Evolutionary conservation across 2,797 vertebrate genomes (phyloP), one percentile per base, ranked within the genome.

Genomic region (Spinibarbus caldwelli): DNA sequence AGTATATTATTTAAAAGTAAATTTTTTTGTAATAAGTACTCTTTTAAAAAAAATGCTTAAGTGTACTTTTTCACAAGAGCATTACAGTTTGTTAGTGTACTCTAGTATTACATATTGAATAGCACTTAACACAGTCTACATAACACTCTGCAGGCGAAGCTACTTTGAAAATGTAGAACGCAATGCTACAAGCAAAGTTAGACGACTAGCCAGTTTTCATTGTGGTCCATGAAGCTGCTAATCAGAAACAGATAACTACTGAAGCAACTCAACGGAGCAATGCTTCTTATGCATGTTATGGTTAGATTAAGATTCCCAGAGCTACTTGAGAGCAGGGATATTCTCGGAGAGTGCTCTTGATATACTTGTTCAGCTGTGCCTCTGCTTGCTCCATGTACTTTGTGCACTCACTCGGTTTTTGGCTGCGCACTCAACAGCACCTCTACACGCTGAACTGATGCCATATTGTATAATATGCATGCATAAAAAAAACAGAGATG

Each of bases 351-450:
- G 57, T 78, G n/a, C 57, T 64, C 38, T 78, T 78, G 77, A 64
- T 78, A 64, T 38, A 78, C 77, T 78, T 79, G 77, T 79, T 64
- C 57, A 78, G 77, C 77, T 79, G 38, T 64, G 57, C 57, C 57
- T 79, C 77, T 79, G 77, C 77, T 64, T 17, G n/a, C 57, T 79
- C 59, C 57, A 45, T 43, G 57, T 31, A 64, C 68, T 71, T 71
- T 45, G 11, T 71, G 68, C 68, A 45, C 38, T 79, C 77, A 45
- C 10, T 78, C 5, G 17, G 57, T 45, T 64, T 26, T 8, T 78
- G 26, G 43, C 17, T 78, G 76, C 2, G 57, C 41, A 15, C 57
- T 64, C 43, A 78, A 64, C 77, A 78, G 38, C 15, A 31, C 57
- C 76, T 11, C 38, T 78, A 45, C 26, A 78, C 10, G 2, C 57